Conservation (phyloP, 2,888 invertebrate species). For the Mythimna pallens region DNA sequence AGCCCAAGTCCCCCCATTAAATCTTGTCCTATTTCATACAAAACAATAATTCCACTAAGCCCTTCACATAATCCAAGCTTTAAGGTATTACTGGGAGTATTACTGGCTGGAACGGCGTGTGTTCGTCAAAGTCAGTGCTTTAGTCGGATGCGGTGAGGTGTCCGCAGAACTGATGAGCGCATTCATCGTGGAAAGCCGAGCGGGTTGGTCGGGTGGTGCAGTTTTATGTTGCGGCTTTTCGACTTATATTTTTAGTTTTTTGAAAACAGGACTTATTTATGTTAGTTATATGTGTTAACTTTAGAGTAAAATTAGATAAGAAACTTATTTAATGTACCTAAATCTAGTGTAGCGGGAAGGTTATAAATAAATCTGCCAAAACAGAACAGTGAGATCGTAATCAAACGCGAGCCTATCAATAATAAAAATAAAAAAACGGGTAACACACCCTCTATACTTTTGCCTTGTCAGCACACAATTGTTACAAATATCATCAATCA, state of each 20-base stretch:
- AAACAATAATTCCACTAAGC: slow-evolving; percentile 34
- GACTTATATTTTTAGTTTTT: not conserved
- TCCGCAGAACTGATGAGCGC: slow-evolving; percentile 49
- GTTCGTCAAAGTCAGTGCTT: slow-evolving; percentile 53
- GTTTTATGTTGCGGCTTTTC: slow-evolving; percentile 1
- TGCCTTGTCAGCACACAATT: too few relatives aligned
- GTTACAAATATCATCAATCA: too few relatives aligned
- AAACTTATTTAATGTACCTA: too few relatives aligned
- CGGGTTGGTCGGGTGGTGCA: not conserved
- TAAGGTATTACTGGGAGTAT: slow-evolving; percentile 26
- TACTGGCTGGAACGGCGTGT: slow-evolving; percentile 14
- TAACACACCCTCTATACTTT: too few relatives aligned
- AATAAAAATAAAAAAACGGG: too few relatives aligned
- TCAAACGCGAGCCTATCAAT: too few relatives aligned
- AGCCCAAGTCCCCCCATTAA: slow-evolving; percentile 29
- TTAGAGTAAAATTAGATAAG: too few relatives aligned
- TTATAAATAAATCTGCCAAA: too few relatives aligned
- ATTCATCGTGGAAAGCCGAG: slow-evolving; percentile 43
- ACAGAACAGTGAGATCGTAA: too few relatives aligned
- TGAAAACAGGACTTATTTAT: too few relatives aligned
- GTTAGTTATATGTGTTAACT: too few relatives aligned
- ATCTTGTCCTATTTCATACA: slow-evolving; percentile 18
- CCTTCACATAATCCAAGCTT: slow-evolving; percentile 36
- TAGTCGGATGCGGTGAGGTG: slow-evolving; percentile 23
- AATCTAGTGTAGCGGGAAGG: too few relatives aligned